phyloP scores from a whole-genome alignment of 1,140 invertebrate species.

The Pinna nobilis region DNA sequence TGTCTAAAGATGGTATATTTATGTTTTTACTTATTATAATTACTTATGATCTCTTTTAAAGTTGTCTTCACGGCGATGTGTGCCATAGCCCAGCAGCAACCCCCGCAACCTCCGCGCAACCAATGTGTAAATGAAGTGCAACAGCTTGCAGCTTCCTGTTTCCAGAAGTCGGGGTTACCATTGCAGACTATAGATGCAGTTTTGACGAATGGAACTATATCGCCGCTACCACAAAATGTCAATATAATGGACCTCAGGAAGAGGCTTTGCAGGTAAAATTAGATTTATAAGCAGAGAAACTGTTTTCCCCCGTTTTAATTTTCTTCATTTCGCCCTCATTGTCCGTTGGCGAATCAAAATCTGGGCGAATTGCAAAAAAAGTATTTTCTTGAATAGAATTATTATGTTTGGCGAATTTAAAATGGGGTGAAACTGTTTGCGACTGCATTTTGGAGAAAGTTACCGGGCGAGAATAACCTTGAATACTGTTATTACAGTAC shows the following conservation, averaged over 20 bases:
- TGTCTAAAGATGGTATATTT: no score
- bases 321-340: background rate
- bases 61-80: background rate
- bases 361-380: no score
- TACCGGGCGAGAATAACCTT: no score
- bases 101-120: background rate
- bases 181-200: conserved; percentile 36
- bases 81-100: background rate
- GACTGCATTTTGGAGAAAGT: no score
- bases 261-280: conserved; percentile 29
- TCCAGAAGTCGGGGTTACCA: conserved; percentile 33
- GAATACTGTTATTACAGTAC: no score
- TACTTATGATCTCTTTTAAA: no score
- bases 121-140: conserved; percentile 31
- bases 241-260: conserved; percentile 34
- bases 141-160: conserved; percentile 33
- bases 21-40: no score
- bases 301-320: background rate
- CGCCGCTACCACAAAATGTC: conserved; percentile 32
- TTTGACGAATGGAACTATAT: conserved; percentile 36
- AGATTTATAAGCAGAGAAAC: background rate
- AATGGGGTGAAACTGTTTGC: background rate
- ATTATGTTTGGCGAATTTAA: no score
- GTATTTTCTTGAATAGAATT: no score
- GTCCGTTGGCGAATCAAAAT: background rate